Evolutionary conservation across 2,888 invertebrate genomes (phyloP).

Genomic region (Tetropium fuscum): DNA sequence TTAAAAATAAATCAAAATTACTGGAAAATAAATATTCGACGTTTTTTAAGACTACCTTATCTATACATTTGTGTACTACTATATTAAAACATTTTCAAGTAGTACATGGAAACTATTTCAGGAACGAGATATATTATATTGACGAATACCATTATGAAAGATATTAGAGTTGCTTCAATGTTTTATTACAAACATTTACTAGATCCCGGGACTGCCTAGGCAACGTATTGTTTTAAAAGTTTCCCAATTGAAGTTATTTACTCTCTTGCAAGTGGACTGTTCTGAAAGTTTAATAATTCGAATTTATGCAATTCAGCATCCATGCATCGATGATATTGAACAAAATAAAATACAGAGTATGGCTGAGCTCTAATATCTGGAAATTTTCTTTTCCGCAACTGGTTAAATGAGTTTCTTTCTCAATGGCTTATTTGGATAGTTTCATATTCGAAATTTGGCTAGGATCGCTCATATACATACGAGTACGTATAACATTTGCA

Average conservation of each 20-base stretch:
- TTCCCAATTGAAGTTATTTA: conserved; percentile 54
- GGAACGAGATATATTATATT: background rate
- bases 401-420: conserved; percentile 48
- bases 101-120: no score
- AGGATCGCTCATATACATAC: no score
- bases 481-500: no score
- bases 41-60: no score
- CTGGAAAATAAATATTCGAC: no score
- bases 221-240: conserved; percentile 52
- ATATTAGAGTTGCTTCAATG: conserved; percentile 24
- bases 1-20: no score
- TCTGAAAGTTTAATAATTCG: conserved; percentile 50
- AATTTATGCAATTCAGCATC: conserved; percentile 50
- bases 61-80: no score
- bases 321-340: conserved; percentile 50
- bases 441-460: conserved; percentile 32
- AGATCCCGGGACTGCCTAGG: conserved; percentile 35
- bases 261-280: conserved; percentile 42
- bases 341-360: conserved; percentile 44
- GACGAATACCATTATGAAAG: conserved; percentile 6
- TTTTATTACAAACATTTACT: conserved; percentile 31
- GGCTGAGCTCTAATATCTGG: conserved; percentile 42
- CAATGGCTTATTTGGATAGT: conserved; percentile 43
- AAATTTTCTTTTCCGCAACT: conserved; percentile 39
- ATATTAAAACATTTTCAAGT: no score